A percentile compares a stretch with the other conserved stretches of the same genome.
phyloP scores from a whole-genome alignment of 1,140 invertebrate genomes.

The Pararge aegeria region DNA sequence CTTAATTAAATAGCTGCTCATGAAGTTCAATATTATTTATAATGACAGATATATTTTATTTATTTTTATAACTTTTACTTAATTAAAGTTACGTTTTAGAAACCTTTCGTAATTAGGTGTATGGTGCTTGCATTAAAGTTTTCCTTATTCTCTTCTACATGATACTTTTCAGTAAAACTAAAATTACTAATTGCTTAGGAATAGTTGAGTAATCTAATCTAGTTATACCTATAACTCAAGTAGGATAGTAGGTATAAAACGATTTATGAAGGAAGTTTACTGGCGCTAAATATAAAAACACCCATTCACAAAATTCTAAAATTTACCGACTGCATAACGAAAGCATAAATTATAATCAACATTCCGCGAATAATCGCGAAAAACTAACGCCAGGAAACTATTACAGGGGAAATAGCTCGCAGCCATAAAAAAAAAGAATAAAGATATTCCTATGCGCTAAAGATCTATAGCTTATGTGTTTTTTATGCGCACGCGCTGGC shows the following conservation, averaged over 20 bases:
- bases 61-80: no score
- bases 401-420: slow-evolving; percentile 11
- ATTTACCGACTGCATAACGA: slow-evolving; percentile 4
- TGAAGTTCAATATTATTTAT: no score
- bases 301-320: slow-evolving; percentile 1
- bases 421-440: background rate
- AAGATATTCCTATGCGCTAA: slow-evolving; percentile 4
- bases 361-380: slow-evolving; percentile 6
- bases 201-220: no score
- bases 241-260: background rate
- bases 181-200: no score
- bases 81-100: no score
- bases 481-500: slow-evolving; percentile 49
- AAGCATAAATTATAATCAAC: slow-evolving; percentile 20
- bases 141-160: no score
- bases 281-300: slow-evolving; percentile 2
- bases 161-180: no score
- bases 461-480: slow-evolving; percentile 4
- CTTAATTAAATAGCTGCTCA: no score
- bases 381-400: slow-evolving; percentile 16
- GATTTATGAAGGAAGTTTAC: background rate
- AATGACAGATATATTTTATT: no score
- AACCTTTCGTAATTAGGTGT: no score
- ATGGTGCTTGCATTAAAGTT: no score
- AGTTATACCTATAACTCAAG: no score